phyloP scores from a whole-genome alignment of 2,888 invertebrate species.

The Coenonympha arcania region DNA sequence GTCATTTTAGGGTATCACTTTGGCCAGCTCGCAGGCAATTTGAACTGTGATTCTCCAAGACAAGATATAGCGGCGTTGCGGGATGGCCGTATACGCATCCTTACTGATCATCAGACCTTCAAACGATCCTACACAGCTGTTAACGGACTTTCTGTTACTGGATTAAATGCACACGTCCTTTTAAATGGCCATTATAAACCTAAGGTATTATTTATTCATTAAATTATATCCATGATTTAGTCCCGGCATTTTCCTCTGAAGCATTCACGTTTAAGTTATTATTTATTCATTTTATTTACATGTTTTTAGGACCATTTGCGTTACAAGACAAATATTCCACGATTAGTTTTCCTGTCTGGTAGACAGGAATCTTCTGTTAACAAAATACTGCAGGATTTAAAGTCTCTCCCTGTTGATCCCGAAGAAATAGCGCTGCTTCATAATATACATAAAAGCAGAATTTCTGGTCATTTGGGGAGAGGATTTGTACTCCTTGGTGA shows the following conservation, averaged over 20 bases:
- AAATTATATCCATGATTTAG: no score
- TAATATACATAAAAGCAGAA: slow-evolving; percentile 44
- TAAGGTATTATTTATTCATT: slow-evolving; percentile 39
- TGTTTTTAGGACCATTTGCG: slow-evolving; percentile 39
- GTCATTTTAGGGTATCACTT: slow-evolving; percentile 66
- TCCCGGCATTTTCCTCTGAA: no score
- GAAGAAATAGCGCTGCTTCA: slow-evolving; percentile 53
- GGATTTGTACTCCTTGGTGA: slow-evolving; percentile 50
- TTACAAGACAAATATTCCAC: slow-evolving; percentile 46
- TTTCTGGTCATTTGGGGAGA: slow-evolving; percentile 53
- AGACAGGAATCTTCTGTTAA: slow-evolving; percentile 43
- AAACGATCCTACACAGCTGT: slow-evolving; percentile 61
- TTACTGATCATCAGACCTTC: slow-evolving; percentile 73
- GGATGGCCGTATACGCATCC: slow-evolving; percentile 71
- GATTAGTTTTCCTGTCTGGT: slow-evolving; percentile 46
- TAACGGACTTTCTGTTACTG: slow-evolving; percentile 51
- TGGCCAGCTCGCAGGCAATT: slow-evolving; percentile 79
- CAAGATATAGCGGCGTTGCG: slow-evolving; percentile 64
- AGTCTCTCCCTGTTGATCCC: slow-evolving; percentile 47
- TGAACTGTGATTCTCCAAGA: slow-evolving; percentile 77
- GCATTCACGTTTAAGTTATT: neutral
- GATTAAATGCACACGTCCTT: slow-evolving; percentile 49
- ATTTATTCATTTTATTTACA: neutral
- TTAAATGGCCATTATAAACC: slow-evolving; percentile 48
- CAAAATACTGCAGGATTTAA: slow-evolving; percentile 42